These are phyloP conservation scores for Promerops cafer DNA, from an alignment of 2,113 vertebrate species.

Conservation along the genomic window DNA sequence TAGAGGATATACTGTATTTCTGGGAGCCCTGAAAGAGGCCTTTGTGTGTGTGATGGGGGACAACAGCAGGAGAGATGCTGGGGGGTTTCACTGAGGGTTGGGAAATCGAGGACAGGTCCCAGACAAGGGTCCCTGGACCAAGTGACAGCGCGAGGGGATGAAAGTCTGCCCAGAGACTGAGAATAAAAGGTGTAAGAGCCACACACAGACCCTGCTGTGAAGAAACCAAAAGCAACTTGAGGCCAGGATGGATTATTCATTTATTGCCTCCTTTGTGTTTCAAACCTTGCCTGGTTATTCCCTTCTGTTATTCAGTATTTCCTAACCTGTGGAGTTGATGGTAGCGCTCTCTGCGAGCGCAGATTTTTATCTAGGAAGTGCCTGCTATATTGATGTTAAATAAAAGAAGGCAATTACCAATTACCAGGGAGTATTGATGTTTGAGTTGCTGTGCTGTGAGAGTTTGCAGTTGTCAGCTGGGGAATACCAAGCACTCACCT, in stretches of 20 bases:
- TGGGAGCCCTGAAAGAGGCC: not conserved
- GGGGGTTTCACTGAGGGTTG: not conserved
- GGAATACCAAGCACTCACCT: not conserved
- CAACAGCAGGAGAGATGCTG: not conserved
- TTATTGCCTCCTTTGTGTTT: not conserved
- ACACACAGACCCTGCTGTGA: not conserved
- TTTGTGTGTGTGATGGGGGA: not conserved
- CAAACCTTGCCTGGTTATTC: not conserved
- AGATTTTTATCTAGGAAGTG: not conserved
- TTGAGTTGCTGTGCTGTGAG: not conserved
- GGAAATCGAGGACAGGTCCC: not conserved
- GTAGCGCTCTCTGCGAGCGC: not conserved
- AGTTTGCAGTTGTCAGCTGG: not conserved
- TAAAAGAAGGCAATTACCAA: not conserved
- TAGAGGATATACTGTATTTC: fast-evolving
- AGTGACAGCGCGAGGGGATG: not conserved
- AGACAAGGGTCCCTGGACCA: not conserved
- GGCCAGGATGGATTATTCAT: not conserved
- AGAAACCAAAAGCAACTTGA: not conserved
- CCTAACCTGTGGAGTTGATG: not conserved
- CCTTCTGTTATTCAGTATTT: not conserved
- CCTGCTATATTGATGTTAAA: not conserved
- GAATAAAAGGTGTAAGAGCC: not conserved
- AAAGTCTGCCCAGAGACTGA: not conserved
- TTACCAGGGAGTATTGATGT: not conserved